Base-by-base conservation (phyloP, 2,113 vertebrate genomes). In the Fukomys damarensis region DNA sequence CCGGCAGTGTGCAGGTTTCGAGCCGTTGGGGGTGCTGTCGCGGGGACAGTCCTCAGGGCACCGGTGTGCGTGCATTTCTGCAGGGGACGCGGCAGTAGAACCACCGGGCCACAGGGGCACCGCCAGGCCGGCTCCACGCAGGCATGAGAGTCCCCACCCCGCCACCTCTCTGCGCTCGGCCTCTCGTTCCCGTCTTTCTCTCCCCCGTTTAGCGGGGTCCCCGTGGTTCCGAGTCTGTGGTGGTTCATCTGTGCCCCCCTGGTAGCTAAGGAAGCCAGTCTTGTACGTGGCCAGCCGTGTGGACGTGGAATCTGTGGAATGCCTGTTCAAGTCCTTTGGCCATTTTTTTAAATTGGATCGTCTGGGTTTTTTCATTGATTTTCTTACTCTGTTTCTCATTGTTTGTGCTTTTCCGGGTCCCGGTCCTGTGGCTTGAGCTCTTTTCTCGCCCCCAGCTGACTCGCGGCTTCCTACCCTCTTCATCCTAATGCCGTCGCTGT, bases 11-110 rank as follows among this genome's bases (percentile, higher is more conserved):
- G 52, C 5, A 3, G 56, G 22, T 7, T n/a, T 56, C 22, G 14
- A 32, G 13, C 68, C 38, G 1, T 58, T 94, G 70, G 12, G 9
- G 24, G 16, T 32, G 63, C 22, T 0, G 83, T n/a, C 24, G 76
- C 5, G 54, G 28, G 83, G 46, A 32, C 54, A 1, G 35, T n/a
- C 63, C 56, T 16, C 10, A 0, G 11, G 35, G 22, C 3, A 17
- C 32, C 7, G 14, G 0, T 1, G 5, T 30, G 77, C 63, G 0
- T 4, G 26, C 0, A 0, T 61, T n/a, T 74, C 70, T 46, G 28
- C 14, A 7, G 61, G 63, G 26, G 14, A 28, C 43, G 10, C 5
- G 0, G 22, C 13, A 5, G 32, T 35, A 3, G 22, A 13, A 28
- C 16, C 19, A 49, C 54, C 54, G 56, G 61, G 17, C n/a, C 26